Base-by-base conservation (phyloP, 2,888 invertebrate genomes). In the Drosophila affinis region DNA sequence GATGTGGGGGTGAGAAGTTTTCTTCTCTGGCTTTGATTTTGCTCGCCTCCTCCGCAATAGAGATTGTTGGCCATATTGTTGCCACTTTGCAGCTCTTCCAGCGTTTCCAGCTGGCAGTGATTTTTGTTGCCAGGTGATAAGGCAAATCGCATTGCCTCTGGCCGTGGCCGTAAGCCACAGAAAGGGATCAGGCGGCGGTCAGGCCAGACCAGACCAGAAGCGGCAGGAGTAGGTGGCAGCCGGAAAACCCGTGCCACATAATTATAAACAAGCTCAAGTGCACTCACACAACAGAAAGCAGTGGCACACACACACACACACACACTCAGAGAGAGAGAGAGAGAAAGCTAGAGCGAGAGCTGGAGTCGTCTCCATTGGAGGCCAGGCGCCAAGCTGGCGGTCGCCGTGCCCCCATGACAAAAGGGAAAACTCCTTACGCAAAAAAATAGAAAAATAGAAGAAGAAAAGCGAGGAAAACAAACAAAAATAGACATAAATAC, bases 301-400 rank as follows among this genome's bases (percentile, higher is more conserved):
- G 48, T 63, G 39, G 27, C 9, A 9, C 2, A 39, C 14, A 17
- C 24, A 24, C 24, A 24, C 24, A 24, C 9, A 14, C 12, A 17
- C 2, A 39, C 21, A 21, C 21, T 3, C 21, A 21, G 9, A 34
- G 24, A 24, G 10, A 24, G 17, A 29, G 14, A 39, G 14, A 24
- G 27, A n/a, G 12, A 29, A 9, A 52, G 24, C n/a, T n/a, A n/a
- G 10, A 10, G 24, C 9, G 17, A 12, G 49, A 53, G 63, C 54
- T 47, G 34, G 59, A 47, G 14, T 5, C n/a, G 39, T 3, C n/a
- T 47, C 18, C 61, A 64, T 57, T 65, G 60, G 54, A 64, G 58
- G 44, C 47, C 57, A 70, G 88, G 88, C 88, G 83, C 88, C 83
- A 76, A 72, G 62, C 68, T 76, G 83, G 65, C 83, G 79, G 83